These are phyloP conservation scores for Nymphicus hollandicus DNA, from an alignment of 2,113 vertebrate species.

Conservation along the genomic window DNA sequence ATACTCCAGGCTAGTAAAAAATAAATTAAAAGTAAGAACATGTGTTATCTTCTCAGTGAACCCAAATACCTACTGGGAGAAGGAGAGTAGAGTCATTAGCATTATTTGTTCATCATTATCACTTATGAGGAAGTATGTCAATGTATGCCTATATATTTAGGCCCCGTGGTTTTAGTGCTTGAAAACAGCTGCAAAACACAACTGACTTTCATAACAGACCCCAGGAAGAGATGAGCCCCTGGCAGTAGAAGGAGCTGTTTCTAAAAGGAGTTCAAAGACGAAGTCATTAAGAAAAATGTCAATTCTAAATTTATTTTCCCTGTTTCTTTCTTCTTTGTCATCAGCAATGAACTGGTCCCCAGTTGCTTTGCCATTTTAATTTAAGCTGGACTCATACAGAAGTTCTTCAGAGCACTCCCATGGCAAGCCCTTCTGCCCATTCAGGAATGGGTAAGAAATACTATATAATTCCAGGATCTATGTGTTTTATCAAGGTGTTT, in stretches of 20 bases:
- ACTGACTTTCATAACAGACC: slow-evolving; percentile 8
- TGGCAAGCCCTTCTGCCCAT: not conserved
- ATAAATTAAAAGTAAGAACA: not conserved
- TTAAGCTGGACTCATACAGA: not conserved
- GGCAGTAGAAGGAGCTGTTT: slow-evolving; percentile 17
- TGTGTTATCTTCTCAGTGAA: not conserved
- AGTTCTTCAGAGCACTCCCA: not conserved
- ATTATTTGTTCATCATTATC: slow-evolving; percentile 47
- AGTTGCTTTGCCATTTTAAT: not conserved
- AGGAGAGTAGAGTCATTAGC: not conserved
- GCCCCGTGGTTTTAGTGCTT: slow-evolving; percentile 45
- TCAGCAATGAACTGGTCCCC: not conserved
- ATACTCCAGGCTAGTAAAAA: not conserved
- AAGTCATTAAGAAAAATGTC: slow-evolving; percentile 42
- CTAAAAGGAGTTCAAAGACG: slow-evolving; percentile 17
- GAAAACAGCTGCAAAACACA: slow-evolving; percentile 44
- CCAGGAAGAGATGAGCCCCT: slow-evolving; percentile 6
- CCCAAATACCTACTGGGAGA: not conserved
- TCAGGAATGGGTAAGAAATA: not conserved
- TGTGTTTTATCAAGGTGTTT: not conserved
- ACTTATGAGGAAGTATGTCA: not conserved
- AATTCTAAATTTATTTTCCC: slow-evolving; percentile 19
- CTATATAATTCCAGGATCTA: not conserved
- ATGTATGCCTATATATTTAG: not conserved
- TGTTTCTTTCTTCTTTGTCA: not conserved